Evolutionary conservation across 2,113 vertebrate genomes (phyloP).

Genomic region (Cololabis saira): DNA sequence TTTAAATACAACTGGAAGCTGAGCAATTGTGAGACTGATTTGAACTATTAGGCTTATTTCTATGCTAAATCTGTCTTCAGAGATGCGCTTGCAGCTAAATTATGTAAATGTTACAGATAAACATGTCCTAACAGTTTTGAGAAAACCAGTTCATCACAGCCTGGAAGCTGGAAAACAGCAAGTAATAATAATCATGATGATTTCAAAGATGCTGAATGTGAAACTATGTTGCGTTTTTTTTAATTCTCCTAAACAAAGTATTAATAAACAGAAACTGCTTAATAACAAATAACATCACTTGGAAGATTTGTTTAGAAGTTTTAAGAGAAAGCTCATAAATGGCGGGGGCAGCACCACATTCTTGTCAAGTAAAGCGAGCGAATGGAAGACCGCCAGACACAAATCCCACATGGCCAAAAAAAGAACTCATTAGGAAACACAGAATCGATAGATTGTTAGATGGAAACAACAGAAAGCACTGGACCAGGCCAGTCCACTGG

Average conservation of each 20-base stretch:
- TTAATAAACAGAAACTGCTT: slow-evolving; percentile 30
- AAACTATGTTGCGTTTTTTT: background rate
- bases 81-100: slow-evolving; percentile 8
- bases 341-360: slow-evolving; percentile 12
- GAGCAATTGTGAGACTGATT: no score
- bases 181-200: slow-evolving; percentile 10
- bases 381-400: slow-evolving; percentile 54
- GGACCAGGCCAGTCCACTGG: slow-evolving; percentile 36
- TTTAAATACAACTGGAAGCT: background rate
- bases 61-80: background rate
- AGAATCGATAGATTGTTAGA: slow-evolving; percentile 68
- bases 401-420: slow-evolving; percentile 62
- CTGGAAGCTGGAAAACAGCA: background rate
- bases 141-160: background rate
- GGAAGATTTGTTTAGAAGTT: slow-evolving; percentile 20
- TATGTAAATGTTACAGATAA: slow-evolving; percentile 16
- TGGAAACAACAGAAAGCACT: slow-evolving; percentile 32
- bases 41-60: background rate
- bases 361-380: slow-evolving; percentile 46
- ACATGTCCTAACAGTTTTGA: background rate
- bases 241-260: slow-evolving; percentile 15
- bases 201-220: slow-evolving; percentile 13
- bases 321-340: slow-evolving; percentile 33
- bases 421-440: slow-evolving; percentile 73
- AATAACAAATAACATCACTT: slow-evolving; percentile 44